Evolutionary conservation across 2,888 invertebrate genomes (phyloP).

Genomic region (Nymphalis urticae): DNA sequence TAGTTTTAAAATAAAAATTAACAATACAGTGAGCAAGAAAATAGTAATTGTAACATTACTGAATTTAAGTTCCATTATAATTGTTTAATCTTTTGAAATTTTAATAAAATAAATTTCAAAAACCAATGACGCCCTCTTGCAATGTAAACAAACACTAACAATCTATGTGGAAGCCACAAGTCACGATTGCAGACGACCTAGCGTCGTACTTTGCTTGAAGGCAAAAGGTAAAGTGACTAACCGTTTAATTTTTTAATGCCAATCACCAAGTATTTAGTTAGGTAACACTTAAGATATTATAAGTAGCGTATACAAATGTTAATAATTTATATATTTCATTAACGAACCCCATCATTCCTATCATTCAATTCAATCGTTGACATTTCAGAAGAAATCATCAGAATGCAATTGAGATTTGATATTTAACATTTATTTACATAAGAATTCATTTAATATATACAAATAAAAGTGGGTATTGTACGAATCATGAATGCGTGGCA

Average conservation of each 20-base stretch:
- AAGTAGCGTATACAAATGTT: not conserved
- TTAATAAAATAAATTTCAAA: not conserved
- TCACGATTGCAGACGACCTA: slow-evolving; percentile 45
- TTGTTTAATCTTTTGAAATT: not conserved
- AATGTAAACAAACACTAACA: slow-evolving; percentile 33
- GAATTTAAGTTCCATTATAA: not conserved
- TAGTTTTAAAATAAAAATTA: not conserved
- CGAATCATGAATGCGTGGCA: no score
- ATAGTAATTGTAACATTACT: not conserved
- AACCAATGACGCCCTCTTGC: slow-evolving; percentile 6
- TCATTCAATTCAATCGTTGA: not conserved
- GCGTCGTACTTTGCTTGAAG: slow-evolving; percentile 38
- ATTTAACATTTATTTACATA: not conserved
- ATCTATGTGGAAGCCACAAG: slow-evolving; percentile 42
- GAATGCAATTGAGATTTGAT: not conserved
- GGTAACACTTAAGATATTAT: slow-evolving; percentile 26
- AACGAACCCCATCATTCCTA: not conserved
- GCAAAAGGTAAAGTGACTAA: slow-evolving; percentile 38
- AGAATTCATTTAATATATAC: no score
- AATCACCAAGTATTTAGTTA: slow-evolving; percentile 27
- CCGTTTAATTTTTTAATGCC: slow-evolving; percentile 22
- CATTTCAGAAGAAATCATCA: not conserved
- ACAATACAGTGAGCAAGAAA: not conserved
- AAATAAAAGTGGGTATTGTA: no score
- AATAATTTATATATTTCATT: not conserved